phyloP scores from a whole-genome alignment of 2,888 invertebrate genomes.

The Tigriopus californicus region DNA sequence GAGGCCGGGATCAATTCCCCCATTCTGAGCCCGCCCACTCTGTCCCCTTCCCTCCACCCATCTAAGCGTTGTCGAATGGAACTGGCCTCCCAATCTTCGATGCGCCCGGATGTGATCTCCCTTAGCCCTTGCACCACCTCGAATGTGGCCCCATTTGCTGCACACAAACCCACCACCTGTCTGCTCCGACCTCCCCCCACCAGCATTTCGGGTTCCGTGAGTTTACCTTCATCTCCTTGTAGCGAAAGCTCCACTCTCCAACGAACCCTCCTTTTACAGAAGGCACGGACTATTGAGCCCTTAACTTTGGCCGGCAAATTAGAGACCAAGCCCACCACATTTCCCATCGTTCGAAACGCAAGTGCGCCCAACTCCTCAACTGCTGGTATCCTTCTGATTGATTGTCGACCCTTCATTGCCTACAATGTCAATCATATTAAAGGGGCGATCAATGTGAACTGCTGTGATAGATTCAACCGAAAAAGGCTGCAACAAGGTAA shows the following conservation, averaged over 20 bases:
- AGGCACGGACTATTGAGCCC: constrained; percentile 34
- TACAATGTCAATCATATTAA: constrained; percentile 48
- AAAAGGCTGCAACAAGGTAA: constrained; percentile 45
- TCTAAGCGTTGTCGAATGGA: constrained; percentile 18
- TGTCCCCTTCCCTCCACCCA: constrained; percentile 11
- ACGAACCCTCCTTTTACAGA: constrained; percentile 33
- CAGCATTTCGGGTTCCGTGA: constrained; percentile 18
- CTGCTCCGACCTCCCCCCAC: not conserved
- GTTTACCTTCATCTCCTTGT: constrained; percentile 27
- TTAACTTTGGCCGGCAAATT: constrained; percentile 35
- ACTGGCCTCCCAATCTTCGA: not conserved
- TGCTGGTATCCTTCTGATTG: constrained; percentile 34
- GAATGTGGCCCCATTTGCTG: not conserved
- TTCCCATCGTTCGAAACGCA: not conserved
- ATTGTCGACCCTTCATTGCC: constrained; percentile 47
- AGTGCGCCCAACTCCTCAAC: constrained; percentile 16
- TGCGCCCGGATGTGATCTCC: not conserved
- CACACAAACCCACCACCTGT: constrained; percentile 1
- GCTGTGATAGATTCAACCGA: constrained; percentile 46
- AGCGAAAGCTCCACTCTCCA: constrained; percentile 36
- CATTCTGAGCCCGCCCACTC: constrained; percentile 1
- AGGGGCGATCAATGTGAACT: constrained; percentile 49
- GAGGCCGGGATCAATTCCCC: not conserved
- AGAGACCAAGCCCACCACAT: constrained; percentile 20
- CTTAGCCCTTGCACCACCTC: not conserved